Conservation (phyloP, 2,797 vertebrate genomes). For the Hozukius guyotensis region DNA sequence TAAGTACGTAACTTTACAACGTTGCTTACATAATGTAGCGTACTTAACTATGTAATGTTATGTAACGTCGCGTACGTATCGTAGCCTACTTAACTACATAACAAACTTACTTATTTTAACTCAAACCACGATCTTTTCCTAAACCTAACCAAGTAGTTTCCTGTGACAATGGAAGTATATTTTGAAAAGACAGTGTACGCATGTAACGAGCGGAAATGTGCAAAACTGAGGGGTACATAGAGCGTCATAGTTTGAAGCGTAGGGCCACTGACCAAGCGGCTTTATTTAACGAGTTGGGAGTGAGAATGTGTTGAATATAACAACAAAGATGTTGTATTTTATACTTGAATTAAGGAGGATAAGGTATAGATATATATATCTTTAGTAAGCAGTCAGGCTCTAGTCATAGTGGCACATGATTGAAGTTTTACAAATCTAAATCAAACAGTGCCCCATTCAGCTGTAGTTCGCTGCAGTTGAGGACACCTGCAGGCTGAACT, state of each 20-base stretch:
- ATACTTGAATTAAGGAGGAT: not conserved
- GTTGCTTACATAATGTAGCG: too few species aligned
- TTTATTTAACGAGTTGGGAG: not conserved
- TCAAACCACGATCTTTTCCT: too few species aligned
- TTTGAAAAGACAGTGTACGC: not conserved
- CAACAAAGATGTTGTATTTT: not conserved
- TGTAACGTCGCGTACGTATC: not conserved
- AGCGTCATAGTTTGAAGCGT: not conserved
- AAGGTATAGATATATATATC: not conserved
- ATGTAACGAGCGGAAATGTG: too few species aligned
- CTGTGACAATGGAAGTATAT: not conserved
- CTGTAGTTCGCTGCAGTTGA: not conserved
- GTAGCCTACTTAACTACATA: not conserved
- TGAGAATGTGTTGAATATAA: not conserved
- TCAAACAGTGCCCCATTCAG: not conserved
- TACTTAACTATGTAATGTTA: too few species aligned
- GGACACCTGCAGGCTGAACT: constrained; percentile 11
- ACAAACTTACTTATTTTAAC: not conserved
- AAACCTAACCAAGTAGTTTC: not conserved
- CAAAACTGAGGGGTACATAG: too few species aligned
- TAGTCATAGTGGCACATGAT: not conserved
- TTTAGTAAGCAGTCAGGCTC: not conserved
- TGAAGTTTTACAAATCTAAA: not conserved
- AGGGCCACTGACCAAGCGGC: not conserved
- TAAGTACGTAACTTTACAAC: too few species aligned